Evolutionary conservation across 2,797 vertebrate species (phyloP), one percentile per base, ranked within the genome.

Genomic region (Crax fasciolata): DNA sequence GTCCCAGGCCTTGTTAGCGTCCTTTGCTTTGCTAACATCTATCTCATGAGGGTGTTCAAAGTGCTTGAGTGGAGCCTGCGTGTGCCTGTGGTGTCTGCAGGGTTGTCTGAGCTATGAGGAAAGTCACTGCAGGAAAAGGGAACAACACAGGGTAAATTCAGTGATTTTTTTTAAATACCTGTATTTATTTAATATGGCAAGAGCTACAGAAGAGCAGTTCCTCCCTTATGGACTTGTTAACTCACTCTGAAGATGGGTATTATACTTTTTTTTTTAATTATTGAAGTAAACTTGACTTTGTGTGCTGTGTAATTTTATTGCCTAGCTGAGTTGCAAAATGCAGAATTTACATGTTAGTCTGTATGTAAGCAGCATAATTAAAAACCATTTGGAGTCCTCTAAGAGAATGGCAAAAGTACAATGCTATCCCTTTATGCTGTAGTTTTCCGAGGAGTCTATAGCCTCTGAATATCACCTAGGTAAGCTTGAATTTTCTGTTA

Each of bases 391-490:
- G 62, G 82, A 92, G 66, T 83, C 35, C 38, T 94, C 66, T 91
- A 43, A 86, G 84, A 95, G 87, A 95, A 90, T 82, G 82, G 90
- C 61, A 74, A 84, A 87, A 93, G 87, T 94, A 96, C 95, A 96
- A 89, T 19, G n/a, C 93, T 96, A 83, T 95, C 77, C 96, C 95
- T 97, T 96, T 96, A 83, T 95, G 66, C 88, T 97, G 89, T 96
- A 96, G 95, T 96, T 95, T 96, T 94, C 94, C 84, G 48, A 95
- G 93, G 95, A 94, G 84, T 96, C 82, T 94, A 35, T 94, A 97
- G 82, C 90, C 86, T 90, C 82, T 94, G 96, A 96, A 57, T 97
- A 21, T 90, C 96, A 88, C 81, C 87, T 95, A 87, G 92, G 93
- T 96, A 96, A 97, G 94, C 94, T 92, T 80, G 70, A 90, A 94